phyloP scores from a whole-genome alignment of 2,113 vertebrate genomes.

The Psettodes erumei region DNA sequence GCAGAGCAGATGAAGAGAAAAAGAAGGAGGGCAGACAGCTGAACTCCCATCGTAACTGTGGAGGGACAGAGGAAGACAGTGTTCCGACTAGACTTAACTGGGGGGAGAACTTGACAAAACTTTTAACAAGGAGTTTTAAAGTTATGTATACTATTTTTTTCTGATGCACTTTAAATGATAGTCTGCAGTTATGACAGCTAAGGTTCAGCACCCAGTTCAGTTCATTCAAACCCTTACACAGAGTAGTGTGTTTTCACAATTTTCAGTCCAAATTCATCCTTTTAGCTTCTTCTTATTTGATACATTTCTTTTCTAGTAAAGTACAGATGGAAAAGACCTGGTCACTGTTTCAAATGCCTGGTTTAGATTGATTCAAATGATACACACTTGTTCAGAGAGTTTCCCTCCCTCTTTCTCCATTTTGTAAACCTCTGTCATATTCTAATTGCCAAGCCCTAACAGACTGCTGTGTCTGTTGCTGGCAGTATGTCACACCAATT shows the following conservation, averaged over 20 bases:
- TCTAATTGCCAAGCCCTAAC: not conserved
- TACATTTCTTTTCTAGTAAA: too few relatives aligned
- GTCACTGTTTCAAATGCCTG: not conserved
- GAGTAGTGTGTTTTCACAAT: not conserved
- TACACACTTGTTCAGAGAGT: not conserved
- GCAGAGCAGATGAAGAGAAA: slow-evolving; percentile 23
- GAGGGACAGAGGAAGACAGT: not conserved
- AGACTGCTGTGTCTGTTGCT: slow-evolving; percentile 17
- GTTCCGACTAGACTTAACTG: not conserved
- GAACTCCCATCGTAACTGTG: not conserved
- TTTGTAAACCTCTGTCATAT: slow-evolving; percentile 18
- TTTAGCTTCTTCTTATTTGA: too few relatives aligned
- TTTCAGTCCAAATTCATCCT: not conserved
- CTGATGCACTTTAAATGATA: not conserved
- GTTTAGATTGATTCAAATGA: not conserved
- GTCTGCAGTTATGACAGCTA: not conserved
- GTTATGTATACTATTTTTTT: not conserved
- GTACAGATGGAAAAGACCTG: too few relatives aligned
- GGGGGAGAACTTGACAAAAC: not conserved
- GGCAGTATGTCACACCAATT: slow-evolving; percentile 31
- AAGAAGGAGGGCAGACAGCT: slow-evolving; percentile 9
- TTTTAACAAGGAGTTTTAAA: not conserved
- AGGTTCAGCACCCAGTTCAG: not conserved
- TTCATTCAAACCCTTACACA: not conserved
- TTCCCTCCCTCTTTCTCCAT: not conserved